These are phyloP conservation scores for Macrosiphum euphorbiae DNA, from an alignment of 2,888 invertebrate genomes.

Conservation along the genomic window DNA sequence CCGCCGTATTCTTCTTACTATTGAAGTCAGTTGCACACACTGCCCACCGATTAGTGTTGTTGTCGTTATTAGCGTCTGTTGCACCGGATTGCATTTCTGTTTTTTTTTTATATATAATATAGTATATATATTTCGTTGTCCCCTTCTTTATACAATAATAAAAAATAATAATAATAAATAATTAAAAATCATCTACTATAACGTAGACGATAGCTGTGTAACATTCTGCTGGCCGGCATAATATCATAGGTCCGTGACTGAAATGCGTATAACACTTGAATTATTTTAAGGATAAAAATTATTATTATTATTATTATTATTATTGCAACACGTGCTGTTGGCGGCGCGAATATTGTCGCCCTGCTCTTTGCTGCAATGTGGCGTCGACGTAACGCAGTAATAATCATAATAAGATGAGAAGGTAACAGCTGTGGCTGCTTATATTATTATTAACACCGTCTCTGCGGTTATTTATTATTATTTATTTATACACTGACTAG, in stretches of 20 bases:
- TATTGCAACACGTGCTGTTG: slow-evolving; percentile 57
- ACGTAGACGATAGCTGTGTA: background rate
- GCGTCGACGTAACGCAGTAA: slow-evolving; percentile 47
- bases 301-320: slow-evolving; percentile 57
- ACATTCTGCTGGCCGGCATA: slow-evolving; percentile 33
- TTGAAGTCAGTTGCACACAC: slow-evolving; percentile 63
- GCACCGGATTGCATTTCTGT: slow-evolving; percentile 57
- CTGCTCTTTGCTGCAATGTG: slow-evolving; percentile 41
- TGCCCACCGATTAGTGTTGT: slow-evolving; percentile 59
- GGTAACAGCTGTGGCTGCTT: slow-evolving; percentile 51
- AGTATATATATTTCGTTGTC: background rate
- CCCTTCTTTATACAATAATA: slow-evolving; percentile 10
- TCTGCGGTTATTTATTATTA: slow-evolving; percentile 38
- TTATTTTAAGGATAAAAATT: slow-evolving; percentile 43
- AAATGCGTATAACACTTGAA: slow-evolving; percentile 29
- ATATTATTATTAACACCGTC: slow-evolving; percentile 55
- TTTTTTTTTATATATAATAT: slow-evolving; percentile 24
- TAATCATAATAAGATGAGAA: slow-evolving; percentile 53
- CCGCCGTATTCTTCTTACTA: slow-evolving; percentile 59
- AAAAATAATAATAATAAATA: slow-evolving; percentile 59
- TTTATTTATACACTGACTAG: slow-evolving; percentile 45
- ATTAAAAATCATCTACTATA: slow-evolving; percentile 48
- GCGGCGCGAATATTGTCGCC: slow-evolving; percentile 49
- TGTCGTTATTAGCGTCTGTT: slow-evolving; percentile 59
- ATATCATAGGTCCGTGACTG: slow-evolving; percentile 46